These are phyloP conservation scores for Pseudomyrmex flavicornis DNA, from an alignment of 1,140 invertebrate genomes.

Conservation along the genomic window DNA sequence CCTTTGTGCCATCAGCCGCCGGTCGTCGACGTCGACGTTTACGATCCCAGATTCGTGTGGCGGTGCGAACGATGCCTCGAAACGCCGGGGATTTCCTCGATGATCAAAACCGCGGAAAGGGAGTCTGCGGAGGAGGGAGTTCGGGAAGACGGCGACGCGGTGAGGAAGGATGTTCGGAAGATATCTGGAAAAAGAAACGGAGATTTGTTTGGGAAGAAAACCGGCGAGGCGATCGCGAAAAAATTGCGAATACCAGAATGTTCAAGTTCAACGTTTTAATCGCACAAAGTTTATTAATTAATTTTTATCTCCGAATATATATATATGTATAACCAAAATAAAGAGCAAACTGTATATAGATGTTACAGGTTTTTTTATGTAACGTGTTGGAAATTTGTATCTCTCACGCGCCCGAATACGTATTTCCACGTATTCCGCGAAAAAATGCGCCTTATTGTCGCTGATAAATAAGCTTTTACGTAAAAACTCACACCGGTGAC, in stretches of 20 bases:
- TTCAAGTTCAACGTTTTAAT: too few relatives aligned
- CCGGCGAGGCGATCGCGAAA: not conserved
- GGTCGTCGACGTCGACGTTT: slow-evolving; percentile 71
- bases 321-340: too few relatives aligned
- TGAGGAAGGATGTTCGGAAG: not conserved
- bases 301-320: too few relatives aligned
- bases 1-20: slow-evolving; percentile 76
- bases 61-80: slow-evolving; percentile 70
- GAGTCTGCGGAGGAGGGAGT: not conserved
- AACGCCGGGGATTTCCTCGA: not conserved
- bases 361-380: too few relatives aligned
- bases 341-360: too few relatives aligned
- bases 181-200: not conserved
- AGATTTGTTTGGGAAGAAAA: not conserved
- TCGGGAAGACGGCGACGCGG: not conserved
- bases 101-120: not conserved
- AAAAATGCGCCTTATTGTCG: not conserved
- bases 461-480: slow-evolving; percentile 12
- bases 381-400: too few relatives aligned
- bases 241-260: not conserved
- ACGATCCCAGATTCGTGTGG: slow-evolving; percentile 75
- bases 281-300: too few relatives aligned
- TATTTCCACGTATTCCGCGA: too few relatives aligned
- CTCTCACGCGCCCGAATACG: too few relatives aligned
- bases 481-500: not conserved